Conservation (phyloP, 30 jellyfish, hydroid and myxozoan species). For the Pseudorhiza aurosa region DNA sequence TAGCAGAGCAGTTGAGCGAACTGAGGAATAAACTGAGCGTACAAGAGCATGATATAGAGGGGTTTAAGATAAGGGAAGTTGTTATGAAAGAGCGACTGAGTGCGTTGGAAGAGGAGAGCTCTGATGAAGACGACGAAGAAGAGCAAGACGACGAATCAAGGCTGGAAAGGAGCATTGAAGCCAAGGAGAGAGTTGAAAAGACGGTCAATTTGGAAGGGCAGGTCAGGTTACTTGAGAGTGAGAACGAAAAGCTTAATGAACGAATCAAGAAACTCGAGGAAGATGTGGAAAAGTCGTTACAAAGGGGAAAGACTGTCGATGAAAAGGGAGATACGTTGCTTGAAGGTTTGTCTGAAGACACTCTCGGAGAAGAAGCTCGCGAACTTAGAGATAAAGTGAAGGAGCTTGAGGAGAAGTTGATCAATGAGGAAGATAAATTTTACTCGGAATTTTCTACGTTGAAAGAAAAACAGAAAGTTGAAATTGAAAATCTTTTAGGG, state of each 20-base stretch:
- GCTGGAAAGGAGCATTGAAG: conserved; percentile 77
- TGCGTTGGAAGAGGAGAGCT: conserved; percentile 85
- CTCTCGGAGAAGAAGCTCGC: background rate
- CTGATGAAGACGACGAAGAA: conserved; percentile 81
- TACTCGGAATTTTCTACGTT: conserved; percentile 53
- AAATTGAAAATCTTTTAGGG: conserved; percentile 25
- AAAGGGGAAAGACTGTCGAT: conserved; percentile 6
- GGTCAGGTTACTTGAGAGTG: conserved; percentile 65
- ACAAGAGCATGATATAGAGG: conserved; percentile 86
- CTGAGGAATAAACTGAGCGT: conserved; percentile 60
- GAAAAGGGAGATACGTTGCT: background rate
- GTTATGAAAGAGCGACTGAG: conserved; percentile 93
- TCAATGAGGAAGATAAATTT: conserved; percentile 77
- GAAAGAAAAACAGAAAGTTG: conserved; percentile 76
- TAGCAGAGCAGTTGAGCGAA: conserved; percentile 67
- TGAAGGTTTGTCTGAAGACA: conserved; percentile 21
- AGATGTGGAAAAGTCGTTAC: conserved; percentile 9
- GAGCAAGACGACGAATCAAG: conserved; percentile 55
- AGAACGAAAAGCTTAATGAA: conserved; percentile 58
- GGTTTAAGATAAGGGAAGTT: conserved; percentile 83
- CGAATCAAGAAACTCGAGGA: conserved; percentile 22
- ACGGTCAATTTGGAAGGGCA: conserved; percentile 83
- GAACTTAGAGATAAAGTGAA: conserved; percentile 33
- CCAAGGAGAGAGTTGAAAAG: conserved; percentile 75
- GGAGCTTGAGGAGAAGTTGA: conserved; percentile 61